phyloP scores from a whole-genome alignment of 2,888 invertebrate species.

The Drosophila aldrichi region DNA sequence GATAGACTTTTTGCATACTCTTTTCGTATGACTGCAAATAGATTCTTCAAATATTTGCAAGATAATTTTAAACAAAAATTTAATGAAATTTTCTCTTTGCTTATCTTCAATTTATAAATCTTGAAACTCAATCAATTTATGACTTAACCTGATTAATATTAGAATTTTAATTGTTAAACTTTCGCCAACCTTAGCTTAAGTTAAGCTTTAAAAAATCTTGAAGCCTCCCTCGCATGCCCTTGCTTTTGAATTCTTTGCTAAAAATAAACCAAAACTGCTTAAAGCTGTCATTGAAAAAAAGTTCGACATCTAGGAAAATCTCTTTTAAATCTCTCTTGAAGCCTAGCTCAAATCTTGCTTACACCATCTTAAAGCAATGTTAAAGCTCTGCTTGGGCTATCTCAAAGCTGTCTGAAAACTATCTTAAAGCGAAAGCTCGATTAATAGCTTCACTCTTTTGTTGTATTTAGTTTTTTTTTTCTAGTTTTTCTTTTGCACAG shows the following conservation, averaged over 20 bases:
- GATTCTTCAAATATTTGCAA: no score
- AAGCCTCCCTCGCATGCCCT: no score
- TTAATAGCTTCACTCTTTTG: background rate
- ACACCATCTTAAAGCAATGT: background rate
- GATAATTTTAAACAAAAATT: no score
- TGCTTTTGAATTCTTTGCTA: no score
- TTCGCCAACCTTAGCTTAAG: no score
- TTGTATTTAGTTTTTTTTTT: background rate
- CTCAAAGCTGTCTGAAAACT: background rate
- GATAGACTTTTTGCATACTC: background rate
- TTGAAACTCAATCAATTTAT: no score
- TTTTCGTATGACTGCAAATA: background rate
- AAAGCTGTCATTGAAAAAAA: background rate
- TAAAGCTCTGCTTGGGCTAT: constrained; percentile 2
- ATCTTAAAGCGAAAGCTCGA: constrained; percentile 3
- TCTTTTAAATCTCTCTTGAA: background rate
- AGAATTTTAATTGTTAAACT: no score
- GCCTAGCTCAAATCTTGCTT: background rate
- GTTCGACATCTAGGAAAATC: background rate
- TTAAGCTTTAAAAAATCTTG: no score
- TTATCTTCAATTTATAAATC: no score
- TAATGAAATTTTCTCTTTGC: no score
- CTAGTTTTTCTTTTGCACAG: constrained; percentile 26
- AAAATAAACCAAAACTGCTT: no score
- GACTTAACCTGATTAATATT: no score